Evolutionary conservation across 2,797 vertebrate species (phyloP), one percentile per base, ranked within the genome.

Genomic region (Buphagus erythrorhynchus): DNA sequence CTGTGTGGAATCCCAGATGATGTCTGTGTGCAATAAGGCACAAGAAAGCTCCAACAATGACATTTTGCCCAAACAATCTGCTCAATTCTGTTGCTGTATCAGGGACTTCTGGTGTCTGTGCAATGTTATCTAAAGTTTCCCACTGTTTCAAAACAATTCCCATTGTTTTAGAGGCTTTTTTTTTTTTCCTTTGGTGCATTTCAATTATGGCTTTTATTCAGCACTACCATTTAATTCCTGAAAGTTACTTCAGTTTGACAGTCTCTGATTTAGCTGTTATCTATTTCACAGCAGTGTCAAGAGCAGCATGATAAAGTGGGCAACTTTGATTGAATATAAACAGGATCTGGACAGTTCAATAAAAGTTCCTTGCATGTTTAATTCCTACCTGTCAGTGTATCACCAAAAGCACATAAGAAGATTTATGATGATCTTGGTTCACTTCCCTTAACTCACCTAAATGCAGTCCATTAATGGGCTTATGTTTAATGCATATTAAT

Each of bases 251-350:
- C 67, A 79, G 29, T 86, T 90, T 96, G 95, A 97, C 95, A 93
- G 35, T 96, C 94, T 74, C 86, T 92, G 94, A 97, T 97, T 97
- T 97, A 97, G 84, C 91, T 96, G 80, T 96, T 97, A 94, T 96
- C 94, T 97, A 57, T 94, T 97, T 95, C 67, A 61, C 89, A 91
- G 79, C 77, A 61, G 43, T 96, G 95, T 97, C 91, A 96, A 96
- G 75, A 96, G 58, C 52, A 28, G 76, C 62, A 73, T 93, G 93
- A 94, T 97, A 94, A 96, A 93, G 67, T 55, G 73, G 68, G 51
- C 21, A 92, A 42, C 77, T 96, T 95, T 95, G 80, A 88, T 73
- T 88, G 93, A 96, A 92, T 97, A 93, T 93, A 97, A 98, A 97
- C 94, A 93, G 52, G 46, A 78, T 86, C 90, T 88, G 92, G 90